phyloP scores from a whole-genome alignment of 2,797 vertebrate species.

The Peromyscus nudipes region DNA sequence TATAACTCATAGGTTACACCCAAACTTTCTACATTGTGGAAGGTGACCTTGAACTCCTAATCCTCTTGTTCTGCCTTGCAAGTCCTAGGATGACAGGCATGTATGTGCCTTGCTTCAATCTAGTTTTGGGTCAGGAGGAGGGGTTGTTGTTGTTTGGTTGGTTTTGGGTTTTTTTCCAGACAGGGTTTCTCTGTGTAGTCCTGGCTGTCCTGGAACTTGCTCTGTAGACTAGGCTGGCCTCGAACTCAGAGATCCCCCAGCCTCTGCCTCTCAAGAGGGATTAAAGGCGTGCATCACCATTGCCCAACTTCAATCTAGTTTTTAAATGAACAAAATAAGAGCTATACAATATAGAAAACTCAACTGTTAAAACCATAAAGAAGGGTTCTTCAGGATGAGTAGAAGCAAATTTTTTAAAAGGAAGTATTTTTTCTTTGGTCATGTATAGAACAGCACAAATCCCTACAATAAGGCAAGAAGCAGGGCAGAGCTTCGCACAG shows the following conservation, averaged over 20 bases:
- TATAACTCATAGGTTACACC: neutral
- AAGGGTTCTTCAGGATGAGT: constrained; percentile 42
- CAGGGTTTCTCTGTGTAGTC: neutral
- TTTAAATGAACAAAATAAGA: constrained; percentile 61
- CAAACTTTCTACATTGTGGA: neutral
- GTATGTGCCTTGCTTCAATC: neutral
- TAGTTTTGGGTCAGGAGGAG: neutral
- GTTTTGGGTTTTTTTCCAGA: neutral
- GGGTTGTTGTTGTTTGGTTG: neutral
- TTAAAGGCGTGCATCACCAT: neutral
- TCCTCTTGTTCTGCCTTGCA: neutral
- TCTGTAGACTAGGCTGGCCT: neutral
- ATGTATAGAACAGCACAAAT: constrained; percentile 28
- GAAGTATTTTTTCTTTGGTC: neutral
- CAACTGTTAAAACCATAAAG: constrained; percentile 32
- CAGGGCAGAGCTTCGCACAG: neutral
- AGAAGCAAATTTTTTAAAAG: neutral
- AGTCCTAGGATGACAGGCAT: too few species aligned
- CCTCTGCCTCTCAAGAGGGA: neutral
- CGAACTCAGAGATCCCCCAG: neutral
- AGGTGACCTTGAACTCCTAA: neutral
- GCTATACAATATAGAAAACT: neutral
- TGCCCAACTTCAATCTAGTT: neutral
- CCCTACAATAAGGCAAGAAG: neutral
- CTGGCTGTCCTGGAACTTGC: neutral